A percentile compares a stretch with the other conserved stretches of the same genome.
Conservation (phyloP, 1,140 invertebrate genomes). For the Trigoniulus corallinus region DNA sequence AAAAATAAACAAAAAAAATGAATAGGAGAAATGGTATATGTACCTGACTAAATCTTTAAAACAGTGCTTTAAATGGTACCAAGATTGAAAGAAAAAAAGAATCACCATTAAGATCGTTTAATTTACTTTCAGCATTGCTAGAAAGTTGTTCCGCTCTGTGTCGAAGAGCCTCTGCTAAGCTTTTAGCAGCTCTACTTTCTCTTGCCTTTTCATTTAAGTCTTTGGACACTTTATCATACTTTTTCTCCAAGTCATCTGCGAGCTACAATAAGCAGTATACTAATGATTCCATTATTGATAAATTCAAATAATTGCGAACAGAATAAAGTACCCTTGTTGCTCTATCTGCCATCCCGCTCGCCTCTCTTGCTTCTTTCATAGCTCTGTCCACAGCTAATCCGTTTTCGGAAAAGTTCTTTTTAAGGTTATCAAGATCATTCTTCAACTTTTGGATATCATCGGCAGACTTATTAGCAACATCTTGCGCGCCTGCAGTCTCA, state of each 20-base stretch:
- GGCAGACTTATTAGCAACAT: slow-evolving; percentile 51
- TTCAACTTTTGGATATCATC: slow-evolving; percentile 47
- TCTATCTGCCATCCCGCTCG: slow-evolving; percentile 35
- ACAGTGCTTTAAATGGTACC: slow-evolving; percentile 13
- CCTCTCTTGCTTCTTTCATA: slow-evolving; percentile 31
- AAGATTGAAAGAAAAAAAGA: slow-evolving; percentile 4
- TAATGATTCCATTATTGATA: slow-evolving; percentile 3
- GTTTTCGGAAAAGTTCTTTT: slow-evolving; percentile 58
- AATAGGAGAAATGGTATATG: slow-evolving; percentile 12
- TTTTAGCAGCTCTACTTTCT: slow-evolving; percentile 44
- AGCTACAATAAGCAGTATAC: slow-evolving; percentile 15
- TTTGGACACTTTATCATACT: slow-evolving; percentile 40
- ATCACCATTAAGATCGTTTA: neutral
- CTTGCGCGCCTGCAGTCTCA: slow-evolving; percentile 53
- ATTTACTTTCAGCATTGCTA: slow-evolving; percentile 42
- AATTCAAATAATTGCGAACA: neutral
- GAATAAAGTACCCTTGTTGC: slow-evolving; percentile 28
- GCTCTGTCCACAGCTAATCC: slow-evolving; percentile 43
- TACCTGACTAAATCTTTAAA: slow-evolving; percentile 16
- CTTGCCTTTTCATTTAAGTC: slow-evolving; percentile 39
- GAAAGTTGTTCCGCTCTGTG: slow-evolving; percentile 56
- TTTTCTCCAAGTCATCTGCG: slow-evolving; percentile 31
- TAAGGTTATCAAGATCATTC: slow-evolving; percentile 45
- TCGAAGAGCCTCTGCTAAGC: slow-evolving; percentile 50
- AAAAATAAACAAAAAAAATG: slow-evolving; percentile 14